phyloP scores from a whole-genome alignment of 2,888 invertebrate genomes.

The Macrophya alboannulata region DNA sequence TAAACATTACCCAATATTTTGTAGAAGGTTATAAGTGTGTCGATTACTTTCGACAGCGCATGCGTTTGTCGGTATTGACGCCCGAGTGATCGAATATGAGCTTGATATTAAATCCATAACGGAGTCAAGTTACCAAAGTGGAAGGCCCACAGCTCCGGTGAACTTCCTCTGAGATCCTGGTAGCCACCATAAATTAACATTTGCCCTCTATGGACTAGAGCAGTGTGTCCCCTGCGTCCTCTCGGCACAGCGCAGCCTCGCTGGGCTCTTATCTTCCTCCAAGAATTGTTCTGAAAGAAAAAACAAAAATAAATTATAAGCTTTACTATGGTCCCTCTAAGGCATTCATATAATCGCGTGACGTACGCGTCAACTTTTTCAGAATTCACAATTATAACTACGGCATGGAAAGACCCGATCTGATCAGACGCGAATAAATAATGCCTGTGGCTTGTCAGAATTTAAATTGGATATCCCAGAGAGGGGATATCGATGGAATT shows the following conservation, averaged over 20 bases:
- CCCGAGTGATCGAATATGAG: conserved; percentile 19
- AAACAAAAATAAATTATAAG: conserved; percentile 18
- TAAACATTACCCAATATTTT: conserved; percentile 20
- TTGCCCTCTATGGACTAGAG: conserved; percentile 88
- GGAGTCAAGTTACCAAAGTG: conserved; percentile 86
- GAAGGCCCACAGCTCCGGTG: conserved; percentile 93
- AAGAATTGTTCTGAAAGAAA: conserved; percentile 81
- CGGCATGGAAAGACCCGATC: neutral
- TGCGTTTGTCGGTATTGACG: conserved; percentile 6
- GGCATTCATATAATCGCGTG: neutral
- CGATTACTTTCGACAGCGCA: conserved; percentile 23
- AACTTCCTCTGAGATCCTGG: conserved; percentile 91
- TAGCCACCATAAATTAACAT: conserved; percentile 95
- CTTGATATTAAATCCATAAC: conserved; percentile 52
- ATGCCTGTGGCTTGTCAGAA: conserved; percentile 1
- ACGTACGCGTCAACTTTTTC: neutral
- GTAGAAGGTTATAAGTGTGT: neutral
- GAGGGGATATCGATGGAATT: conserved; percentile 14
- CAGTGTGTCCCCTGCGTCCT: conserved; percentile 92
- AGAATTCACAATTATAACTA: neutral
- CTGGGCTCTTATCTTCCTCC: conserved; percentile 84
- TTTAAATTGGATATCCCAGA: neutral
- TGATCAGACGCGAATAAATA: neutral
- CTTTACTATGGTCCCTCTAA: neutral
- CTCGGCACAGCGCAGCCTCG: conserved; percentile 85